These are phyloP conservation scores for Philopedon plagiatum DNA, from an alignment of 2,888 invertebrate genomes.

Conservation along the genomic window DNA sequence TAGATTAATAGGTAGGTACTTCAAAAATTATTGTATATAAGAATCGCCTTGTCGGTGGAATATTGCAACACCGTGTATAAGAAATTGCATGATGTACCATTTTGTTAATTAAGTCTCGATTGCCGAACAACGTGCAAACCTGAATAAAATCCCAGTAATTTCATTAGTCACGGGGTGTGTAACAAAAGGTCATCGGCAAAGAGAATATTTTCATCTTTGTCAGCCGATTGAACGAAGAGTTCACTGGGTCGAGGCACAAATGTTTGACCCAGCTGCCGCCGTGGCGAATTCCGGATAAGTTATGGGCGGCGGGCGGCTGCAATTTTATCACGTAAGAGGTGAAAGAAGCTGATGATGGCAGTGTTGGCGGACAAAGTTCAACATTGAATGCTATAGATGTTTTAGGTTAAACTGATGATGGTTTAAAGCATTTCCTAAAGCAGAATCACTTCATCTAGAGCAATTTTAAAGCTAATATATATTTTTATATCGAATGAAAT, in stretches of 20 bases:
- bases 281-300: slow-evolving; percentile 8
- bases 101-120: background rate
- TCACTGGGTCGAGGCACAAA: slow-evolving; percentile 19
- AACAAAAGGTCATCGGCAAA: slow-evolving; percentile 9
- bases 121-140: background rate
- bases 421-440: too few relatives aligned
- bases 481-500: too few relatives aligned
- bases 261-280: slow-evolving; percentile 2
- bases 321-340: background rate
- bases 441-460: too few relatives aligned
- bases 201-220: slow-evolving; percentile 8
- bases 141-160: background rate
- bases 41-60: too few relatives aligned
- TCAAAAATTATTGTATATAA: too few relatives aligned
- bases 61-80: too few relatives aligned
- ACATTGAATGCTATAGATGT: too few relatives aligned
- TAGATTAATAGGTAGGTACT: too few relatives aligned
- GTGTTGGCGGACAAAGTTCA: background rate
- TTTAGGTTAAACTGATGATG: too few relatives aligned
- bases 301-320: slow-evolving; percentile 9
- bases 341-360: background rate
- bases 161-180: slow-evolving; percentile 7
- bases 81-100: background rate
- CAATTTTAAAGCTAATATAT: too few relatives aligned
- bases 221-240: background rate